Percentiles rank a stretch among this genome's conserved stretches.
phyloP scores from a whole-genome alignment of 1,140 invertebrate species.

The Megalonaias nervosa region DNA sequence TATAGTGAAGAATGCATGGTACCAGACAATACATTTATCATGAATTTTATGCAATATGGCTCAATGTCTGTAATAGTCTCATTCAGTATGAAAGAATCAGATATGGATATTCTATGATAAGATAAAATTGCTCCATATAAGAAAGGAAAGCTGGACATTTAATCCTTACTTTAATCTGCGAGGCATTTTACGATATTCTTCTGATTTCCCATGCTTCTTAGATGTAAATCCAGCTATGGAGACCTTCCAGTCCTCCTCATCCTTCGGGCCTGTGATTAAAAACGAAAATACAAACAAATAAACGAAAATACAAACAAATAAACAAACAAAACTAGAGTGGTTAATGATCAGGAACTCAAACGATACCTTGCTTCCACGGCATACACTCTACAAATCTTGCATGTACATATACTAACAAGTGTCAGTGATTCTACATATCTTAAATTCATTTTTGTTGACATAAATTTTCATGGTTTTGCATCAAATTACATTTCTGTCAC shows the following conservation, averaged over 20 bases:
- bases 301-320: background rate
- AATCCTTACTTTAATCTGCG: conserved; percentile 37
- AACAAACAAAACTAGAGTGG: background rate
- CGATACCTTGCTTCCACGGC: background rate
- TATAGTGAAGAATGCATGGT: background rate
- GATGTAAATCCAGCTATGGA: conserved; percentile 43
- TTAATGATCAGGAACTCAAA: background rate
- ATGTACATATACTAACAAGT: background rate
- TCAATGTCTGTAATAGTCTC: background rate
- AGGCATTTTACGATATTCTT: conserved; percentile 43
- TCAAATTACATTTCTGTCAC: too few relatives aligned
- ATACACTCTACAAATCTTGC: background rate
- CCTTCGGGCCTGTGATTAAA: background rate
- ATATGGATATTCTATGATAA: background rate
- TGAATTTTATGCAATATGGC: background rate
- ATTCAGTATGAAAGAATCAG: background rate
- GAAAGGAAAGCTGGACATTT: background rate
- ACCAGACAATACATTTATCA: background rate
- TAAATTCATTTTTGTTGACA: background rate
- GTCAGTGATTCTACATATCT: background rate
- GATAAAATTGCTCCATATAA: background rate
- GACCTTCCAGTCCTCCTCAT: conserved; percentile 33
- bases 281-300: background rate
- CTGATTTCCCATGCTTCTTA: conserved; percentile 39
- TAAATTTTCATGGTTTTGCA: too few relatives aligned